These are phyloP conservation scores for Palloptera scutellata DNA, from an alignment of 2,888 invertebrate genomes.

Conservation along the genomic window DNA sequence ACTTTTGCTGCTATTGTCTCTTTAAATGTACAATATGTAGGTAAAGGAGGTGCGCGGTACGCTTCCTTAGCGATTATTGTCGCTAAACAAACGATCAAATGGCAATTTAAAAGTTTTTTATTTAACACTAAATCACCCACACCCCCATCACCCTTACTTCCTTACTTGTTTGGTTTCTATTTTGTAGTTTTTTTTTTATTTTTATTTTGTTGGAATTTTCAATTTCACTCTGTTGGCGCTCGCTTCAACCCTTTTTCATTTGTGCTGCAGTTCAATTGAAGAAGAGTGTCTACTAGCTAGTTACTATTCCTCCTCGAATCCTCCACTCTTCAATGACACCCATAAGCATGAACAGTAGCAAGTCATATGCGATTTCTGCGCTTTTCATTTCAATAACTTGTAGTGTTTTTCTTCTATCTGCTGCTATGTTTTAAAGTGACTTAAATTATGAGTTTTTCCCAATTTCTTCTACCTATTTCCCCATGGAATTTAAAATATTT, in stretches of 20 bases:
- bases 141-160: not conserved
- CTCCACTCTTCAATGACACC: too few species aligned
- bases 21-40: not conserved
- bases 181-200: too few species aligned
- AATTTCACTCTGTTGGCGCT: slow-evolving; percentile 21
- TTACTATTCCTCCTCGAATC: too few species aligned
- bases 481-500: slow-evolving; percentile 24
- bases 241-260: too few species aligned
- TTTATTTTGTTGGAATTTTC: slow-evolving; percentile 26
- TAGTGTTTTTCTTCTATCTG: slow-evolving; percentile 14
- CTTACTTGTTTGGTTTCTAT: too few species aligned
- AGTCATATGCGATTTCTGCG: not conserved
- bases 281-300: too few species aligned
- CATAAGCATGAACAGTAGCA: too few species aligned
- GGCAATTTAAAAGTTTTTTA: slow-evolving; percentile 56
- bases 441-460: not conserved
- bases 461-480: slow-evolving; percentile 14
- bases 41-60: slow-evolving; percentile 12
- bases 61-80: slow-evolving; percentile 54
- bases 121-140: slow-evolving; percentile 31
- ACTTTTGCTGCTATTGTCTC: slow-evolving; percentile 17
- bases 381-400: slow-evolving; percentile 32
- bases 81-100: slow-evolving; percentile 63
- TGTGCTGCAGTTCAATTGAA: too few species aligned
- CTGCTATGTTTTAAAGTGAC: not conserved